Conservation (phyloP, 2,797 vertebrate genomes). For the Chelon labrosus region DNA sequence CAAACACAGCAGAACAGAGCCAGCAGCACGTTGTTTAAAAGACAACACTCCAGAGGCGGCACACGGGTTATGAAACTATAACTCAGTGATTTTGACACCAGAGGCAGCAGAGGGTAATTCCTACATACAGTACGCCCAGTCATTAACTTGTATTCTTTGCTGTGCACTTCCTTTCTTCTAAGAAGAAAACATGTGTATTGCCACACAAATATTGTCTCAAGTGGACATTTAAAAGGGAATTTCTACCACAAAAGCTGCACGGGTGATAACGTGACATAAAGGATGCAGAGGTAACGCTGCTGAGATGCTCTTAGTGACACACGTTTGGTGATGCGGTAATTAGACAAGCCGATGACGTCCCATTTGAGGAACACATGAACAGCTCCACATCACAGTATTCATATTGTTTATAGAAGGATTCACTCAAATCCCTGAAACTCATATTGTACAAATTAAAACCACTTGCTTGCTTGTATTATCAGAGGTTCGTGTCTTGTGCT, state of each 20-base stretch:
- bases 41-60: background rate
- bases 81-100: constrained; percentile 28
- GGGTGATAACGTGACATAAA: background rate
- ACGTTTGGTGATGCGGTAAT: background rate
- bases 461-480: background rate
- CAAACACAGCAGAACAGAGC: constrained; percentile 5
- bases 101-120: background rate
- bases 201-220: background rate
- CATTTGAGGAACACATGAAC: background rate
- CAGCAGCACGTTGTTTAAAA: background rate
- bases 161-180: background rate
- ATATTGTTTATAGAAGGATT: too few species aligned
- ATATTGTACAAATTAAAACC: background rate
- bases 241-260: background rate
- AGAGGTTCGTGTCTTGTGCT: background rate
- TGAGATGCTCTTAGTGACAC: background rate
- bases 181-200: background rate
- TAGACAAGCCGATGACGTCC: too few species aligned
- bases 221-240: background rate
- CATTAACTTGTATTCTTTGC: background rate
- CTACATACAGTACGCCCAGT: constrained; percentile 8
- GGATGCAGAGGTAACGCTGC: background rate
- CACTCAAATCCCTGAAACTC: background rate
- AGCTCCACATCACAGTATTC: background rate
- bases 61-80: constrained; percentile 40